Base-by-base conservation (phyloP, 2,888 invertebrate species). In the Hydrotaea cyrtoneurina region DNA sequence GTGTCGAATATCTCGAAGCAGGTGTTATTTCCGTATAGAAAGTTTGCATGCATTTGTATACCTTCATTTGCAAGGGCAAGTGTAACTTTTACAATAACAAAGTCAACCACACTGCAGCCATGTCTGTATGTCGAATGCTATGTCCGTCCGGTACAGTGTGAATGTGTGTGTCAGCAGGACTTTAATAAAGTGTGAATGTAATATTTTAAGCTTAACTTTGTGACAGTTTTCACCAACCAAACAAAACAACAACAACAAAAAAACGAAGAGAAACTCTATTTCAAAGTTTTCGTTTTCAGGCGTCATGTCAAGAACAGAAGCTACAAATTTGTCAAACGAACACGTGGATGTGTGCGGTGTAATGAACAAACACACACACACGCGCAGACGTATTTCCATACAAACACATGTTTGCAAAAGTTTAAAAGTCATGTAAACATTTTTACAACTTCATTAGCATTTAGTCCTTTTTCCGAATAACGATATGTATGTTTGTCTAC, bases 381-480 rank as follows among this genome's bases (percentile, higher is more conserved):
- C 31, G 80, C 78, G 78, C 21, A 71, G 2, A 46, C 5, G n/a
- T 23, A 75, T 72, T 73, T 21, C 75, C 15, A 84, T 10, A 31
- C 31, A 31, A 2, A 64, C 10, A 43, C 7, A 78, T 39, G 39
- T 39, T 31, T 15, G 2, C 17, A 62, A 62, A 69, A 82, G 85
- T 85, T 82, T 11, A 80, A 82, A 85, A 85, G 85, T 80, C 79
- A 82, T 85, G 79, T 74, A 71, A 73, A 80, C 62, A 74, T 80
- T 74, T 82, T 82, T 73, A 62, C 46, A 80, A 80, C 82, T 85
- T 85, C 71, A 85, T 85, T 82, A 85, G 85, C 82, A 85, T 85
- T 81, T 77, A 85, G 73, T 36, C 74, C 77, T 80, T 74, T 36
- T 39, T 1, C 19, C 15, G 69, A 46, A 46, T 46, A 69, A 69